phyloP scores from a whole-genome alignment of 2,888 invertebrate species.

The Pandemis corylana region DNA sequence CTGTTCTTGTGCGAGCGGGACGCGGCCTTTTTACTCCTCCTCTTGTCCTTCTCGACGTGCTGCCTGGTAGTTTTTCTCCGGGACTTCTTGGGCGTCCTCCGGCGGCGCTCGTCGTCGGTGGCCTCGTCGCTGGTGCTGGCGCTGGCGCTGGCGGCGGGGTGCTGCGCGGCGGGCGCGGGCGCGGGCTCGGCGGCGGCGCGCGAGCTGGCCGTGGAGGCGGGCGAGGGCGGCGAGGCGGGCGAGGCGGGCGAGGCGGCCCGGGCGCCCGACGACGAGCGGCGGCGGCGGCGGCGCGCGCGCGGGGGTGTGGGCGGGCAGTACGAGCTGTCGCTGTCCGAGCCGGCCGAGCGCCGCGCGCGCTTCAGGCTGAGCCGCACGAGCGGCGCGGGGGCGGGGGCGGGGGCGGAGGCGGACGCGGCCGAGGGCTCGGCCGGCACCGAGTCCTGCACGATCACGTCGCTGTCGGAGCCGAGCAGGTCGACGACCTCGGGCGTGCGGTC shows the following conservation, averaged over 20 bases:
- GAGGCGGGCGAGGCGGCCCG: conserved; percentile 39
- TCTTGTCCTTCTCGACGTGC: conserved; percentile 46
- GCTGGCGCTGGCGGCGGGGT: conserved; percentile 20
- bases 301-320: conserved; percentile 51
- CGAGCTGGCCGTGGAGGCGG: conserved; percentile 26
- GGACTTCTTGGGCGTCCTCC: conserved; percentile 49
- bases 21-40: conserved; percentile 49
- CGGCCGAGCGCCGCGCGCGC: conserved; percentile 47
- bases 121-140: conserved; percentile 21
- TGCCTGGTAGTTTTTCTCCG: conserved; percentile 50
- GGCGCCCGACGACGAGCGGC: conserved; percentile 42
- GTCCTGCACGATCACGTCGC: conserved; percentile 76
- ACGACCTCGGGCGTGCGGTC: conserved; percentile 88
- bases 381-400: conserved; percentile 44
- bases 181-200: conserved; percentile 21
- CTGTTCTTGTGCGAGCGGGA: conserved; percentile 51
- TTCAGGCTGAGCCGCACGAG: conserved; percentile 61
- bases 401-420: conserved; percentile 44
- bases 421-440: conserved; percentile 51
- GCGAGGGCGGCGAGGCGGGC: conserved; percentile 11
- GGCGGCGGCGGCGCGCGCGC: conserved; percentile 48
- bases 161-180: background rate
- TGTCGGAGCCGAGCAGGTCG: conserved; percentile 85
- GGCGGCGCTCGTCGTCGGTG: conserved; percentile 46
- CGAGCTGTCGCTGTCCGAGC: conserved; percentile 58